phyloP scores from a whole-genome alignment of 2,797 vertebrate genomes.

The Hybognathus amarus region DNA sequence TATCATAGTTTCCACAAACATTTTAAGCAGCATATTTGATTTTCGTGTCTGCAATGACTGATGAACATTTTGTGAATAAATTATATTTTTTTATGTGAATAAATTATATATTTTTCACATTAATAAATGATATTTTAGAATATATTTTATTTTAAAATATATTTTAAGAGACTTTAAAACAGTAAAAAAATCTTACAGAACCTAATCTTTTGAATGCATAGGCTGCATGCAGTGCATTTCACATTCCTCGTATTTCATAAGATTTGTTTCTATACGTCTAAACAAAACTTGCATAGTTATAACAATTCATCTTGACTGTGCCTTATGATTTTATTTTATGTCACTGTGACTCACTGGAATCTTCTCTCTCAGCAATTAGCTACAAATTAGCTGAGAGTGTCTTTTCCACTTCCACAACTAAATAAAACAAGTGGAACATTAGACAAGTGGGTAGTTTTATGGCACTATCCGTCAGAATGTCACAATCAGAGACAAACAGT shows the following conservation, averaged over 20 bases:
- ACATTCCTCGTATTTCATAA: not conserved
- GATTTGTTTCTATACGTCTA: not conserved
- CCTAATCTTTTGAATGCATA: not conserved
- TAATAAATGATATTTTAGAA: not conserved
- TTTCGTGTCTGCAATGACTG: not conserved
- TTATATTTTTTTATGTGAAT: not conserved
- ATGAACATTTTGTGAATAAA: not conserved
- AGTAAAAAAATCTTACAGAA: not conserved
- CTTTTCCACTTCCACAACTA: conserved; percentile 42
- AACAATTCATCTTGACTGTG: not conserved
- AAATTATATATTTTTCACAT: not conserved
- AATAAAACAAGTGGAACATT: conserved; percentile 22
- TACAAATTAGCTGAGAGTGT: conserved; percentile 28
- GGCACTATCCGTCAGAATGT: not conserved
- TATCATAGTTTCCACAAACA: not conserved
- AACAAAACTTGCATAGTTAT: not conserved
- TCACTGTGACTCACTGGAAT: conserved; percentile 14
- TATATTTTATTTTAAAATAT: not conserved
- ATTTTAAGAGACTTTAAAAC: not conserved
- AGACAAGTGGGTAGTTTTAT: not conserved
- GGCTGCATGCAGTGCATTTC: not conserved
- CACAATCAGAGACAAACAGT: not conserved
- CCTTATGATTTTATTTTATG: not conserved
- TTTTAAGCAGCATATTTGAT: not conserved
- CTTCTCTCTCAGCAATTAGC: not conserved